Base-by-base conservation (phyloP, 2,797 vertebrate species). In the Esox masquinongy region DNA sequence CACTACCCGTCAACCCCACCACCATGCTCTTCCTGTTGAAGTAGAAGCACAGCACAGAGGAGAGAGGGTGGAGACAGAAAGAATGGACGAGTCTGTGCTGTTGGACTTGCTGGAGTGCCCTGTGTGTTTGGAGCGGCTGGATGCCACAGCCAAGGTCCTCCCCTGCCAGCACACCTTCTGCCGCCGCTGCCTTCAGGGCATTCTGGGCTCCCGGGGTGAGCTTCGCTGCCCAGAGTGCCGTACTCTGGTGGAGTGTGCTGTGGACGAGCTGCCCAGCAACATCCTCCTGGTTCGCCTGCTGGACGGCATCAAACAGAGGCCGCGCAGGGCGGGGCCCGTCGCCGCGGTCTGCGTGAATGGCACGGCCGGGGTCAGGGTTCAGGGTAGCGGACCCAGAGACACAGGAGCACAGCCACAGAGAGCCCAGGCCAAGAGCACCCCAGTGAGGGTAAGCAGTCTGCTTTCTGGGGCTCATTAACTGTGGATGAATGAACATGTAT, bases 141-240 rank as follows among this genome's bases (percentile, higher is more conserved):
- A 99, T 49, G 96, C 97, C 77, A 94, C 97, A 0, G 98, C 98
- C 0, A 99, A 99, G 88, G 98, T 99, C 73, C 92, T 99, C 77
- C 97, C 98, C 49, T 99, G 98, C 91, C 98, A 99, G 77, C 98
- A 99, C 89, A 99, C 98, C 0, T 99, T 99, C 86, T 99, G 98
- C 88, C 96, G 98, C 15, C 94, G 98, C 7, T 99, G 98, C 83
- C 94, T 99, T 80, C 94, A 97, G 82, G 96, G 98, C 74, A 99
- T 99, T 17, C 91, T 99, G 17, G 96, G 95, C 72, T 99, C 98
- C 3, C 94, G 98, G 0, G 97, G 95, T 0, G 98, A 99, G 89
- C 93, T 99, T 82, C 94, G 98, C 24, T 99, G 98, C 87, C 98
- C 98, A 0, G 98, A 99, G 91, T 99, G 98, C 88, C 94, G 98